Conservation (phyloP, 2,113 vertebrate species). For the Callionymus lyra region DNA sequence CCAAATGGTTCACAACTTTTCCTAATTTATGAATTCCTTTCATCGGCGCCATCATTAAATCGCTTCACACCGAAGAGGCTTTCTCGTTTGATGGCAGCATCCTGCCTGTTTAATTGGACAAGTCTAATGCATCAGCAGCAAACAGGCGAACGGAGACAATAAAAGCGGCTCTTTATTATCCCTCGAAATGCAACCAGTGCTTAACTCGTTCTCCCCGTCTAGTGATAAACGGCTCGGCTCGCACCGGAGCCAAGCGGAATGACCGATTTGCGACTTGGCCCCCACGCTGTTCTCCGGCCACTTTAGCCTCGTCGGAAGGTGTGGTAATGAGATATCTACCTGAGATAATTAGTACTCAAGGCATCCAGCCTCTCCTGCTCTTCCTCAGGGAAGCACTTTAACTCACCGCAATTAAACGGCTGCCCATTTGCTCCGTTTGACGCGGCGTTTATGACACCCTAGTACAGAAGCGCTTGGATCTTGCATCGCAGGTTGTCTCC, state of each 20-base stretch:
- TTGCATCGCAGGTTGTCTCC: no score
- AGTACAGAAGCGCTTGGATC: constrained; percentile 1
- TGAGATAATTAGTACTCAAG: constrained; percentile 60
- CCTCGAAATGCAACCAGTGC: constrained; percentile 3
- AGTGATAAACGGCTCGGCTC: constrained; percentile 20
- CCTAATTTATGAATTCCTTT: constrained; percentile 24
- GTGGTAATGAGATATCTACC: constrained; percentile 59
- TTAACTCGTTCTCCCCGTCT: constrained; percentile 15
- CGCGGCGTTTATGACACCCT: constrained; percentile 23
- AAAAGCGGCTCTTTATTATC: constrained; percentile 9
- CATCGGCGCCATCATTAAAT: constrained; percentile 16
- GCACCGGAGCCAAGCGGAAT: constrained; percentile 17
- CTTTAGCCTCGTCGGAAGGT: constrained; percentile 41
- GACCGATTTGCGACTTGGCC: constrained; percentile 13
- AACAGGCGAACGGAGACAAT: constrained; percentile 4
- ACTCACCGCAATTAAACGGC: constrained; percentile 49
- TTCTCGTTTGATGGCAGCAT: constrained; percentile 13
- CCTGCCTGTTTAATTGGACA: constrained; percentile 7
- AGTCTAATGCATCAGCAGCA: constrained; percentile 2
- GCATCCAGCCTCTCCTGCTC: constrained; percentile 34
- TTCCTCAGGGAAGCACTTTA: constrained; percentile 45
- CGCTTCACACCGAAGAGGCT: constrained; percentile 4
- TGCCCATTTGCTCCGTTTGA: constrained; percentile 46
- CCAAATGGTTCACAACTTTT: constrained; percentile 9
- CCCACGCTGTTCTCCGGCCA: constrained; percentile 10